Evolutionary conservation across 2,113 vertebrate genomes (phyloP).

Genomic region (Heloderma charlesbogerti): DNA sequence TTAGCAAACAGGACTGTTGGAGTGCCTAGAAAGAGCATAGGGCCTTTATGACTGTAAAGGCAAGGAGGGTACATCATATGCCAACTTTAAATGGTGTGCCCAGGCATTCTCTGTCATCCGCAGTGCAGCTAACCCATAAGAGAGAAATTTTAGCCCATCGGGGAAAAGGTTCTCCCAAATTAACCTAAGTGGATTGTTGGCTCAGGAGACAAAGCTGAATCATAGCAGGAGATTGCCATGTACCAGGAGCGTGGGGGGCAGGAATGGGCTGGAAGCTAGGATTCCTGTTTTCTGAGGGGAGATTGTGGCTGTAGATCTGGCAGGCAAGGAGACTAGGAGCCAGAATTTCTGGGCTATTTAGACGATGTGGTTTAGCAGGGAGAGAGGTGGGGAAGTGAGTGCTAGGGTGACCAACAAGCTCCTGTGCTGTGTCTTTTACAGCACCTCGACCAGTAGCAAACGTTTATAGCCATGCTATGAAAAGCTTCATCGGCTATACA

Average conservation of each 20-base stretch:
- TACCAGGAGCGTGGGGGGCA: neutral
- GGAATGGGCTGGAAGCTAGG: neutral
- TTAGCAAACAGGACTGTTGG: neutral
- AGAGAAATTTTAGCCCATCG: neutral
- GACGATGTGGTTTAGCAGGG: neutral
- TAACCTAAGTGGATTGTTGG: slow-evolving; percentile 33
- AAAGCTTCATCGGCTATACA: neutral
- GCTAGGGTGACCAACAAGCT: no score
- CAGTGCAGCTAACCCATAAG: neutral
- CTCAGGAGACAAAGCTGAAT: slow-evolving; percentile 13
- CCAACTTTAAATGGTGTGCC: neutral
- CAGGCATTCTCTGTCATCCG: neutral
- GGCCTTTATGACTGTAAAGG: neutral
- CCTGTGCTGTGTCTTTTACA: neutral
- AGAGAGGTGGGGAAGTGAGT: fast-evolving
- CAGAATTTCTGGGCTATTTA: neutral
- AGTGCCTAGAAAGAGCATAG: no score
- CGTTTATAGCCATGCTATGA: neutral
- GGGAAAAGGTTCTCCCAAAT: neutral
- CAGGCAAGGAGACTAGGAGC: neutral
- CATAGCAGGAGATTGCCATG: neutral
- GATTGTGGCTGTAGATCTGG: no score
- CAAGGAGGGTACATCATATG: neutral
- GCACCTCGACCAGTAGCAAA: neutral
- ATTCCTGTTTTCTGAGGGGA: neutral